Base-by-base conservation (phyloP, 2,888 invertebrate genomes). In the Hirtodrosophila histrioides region DNA sequence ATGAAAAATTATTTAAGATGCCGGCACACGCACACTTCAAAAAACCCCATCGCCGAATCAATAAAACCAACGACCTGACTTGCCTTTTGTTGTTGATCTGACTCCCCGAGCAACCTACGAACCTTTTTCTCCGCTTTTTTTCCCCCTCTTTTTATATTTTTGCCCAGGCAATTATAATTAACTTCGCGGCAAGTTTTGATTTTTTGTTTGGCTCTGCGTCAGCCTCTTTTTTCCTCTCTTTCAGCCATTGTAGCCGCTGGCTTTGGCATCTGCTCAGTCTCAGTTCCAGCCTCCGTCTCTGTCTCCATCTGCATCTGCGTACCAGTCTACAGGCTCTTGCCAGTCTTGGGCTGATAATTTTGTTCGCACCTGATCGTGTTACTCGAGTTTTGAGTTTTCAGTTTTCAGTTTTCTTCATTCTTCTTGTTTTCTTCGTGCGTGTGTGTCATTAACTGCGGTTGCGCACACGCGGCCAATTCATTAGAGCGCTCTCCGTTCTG, bases 291-390 rank as follows among this genome's bases (percentile, higher is more conserved):
- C 35, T 55, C 11, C 11, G 9, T 33, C 36, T 49, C 23, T 11
- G 5, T 24, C 56, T 37, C 17, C 46, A 29, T 40, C 54, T 62
- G 23, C 55, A 33, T 39, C 37, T 62, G 23, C 39, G n/a, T 45
- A 29, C 53, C 8, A 62, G 39, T 58, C 43, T 17, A 45, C 45
- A 53, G 43, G 64, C 51, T 56, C 49, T 50, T 43, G 23, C 49
- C 43, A 44, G 48, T 55, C 50, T 48, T 48, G 55, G 69, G 40
- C 69, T 76, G 88, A 85, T 85, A 75, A 88, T 81, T 88, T 88
- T 72, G 88, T 85, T 88, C 84, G 88, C 88, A 85, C 84, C 84
- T 85, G 84, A 85, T 86, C 88, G 84, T 75, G 85, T 85, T 85
- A 78, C 87, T 71, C 66, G 70, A 43, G 50, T 81, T 86, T 69